A percentile compares a stretch with the other conserved stretches of the same genome.
These are phyloP conservation scores for Pseudococcus jackbeardsleyi DNA, from an alignment of 2,888 invertebrate species.

Conservation along the genomic window DNA sequence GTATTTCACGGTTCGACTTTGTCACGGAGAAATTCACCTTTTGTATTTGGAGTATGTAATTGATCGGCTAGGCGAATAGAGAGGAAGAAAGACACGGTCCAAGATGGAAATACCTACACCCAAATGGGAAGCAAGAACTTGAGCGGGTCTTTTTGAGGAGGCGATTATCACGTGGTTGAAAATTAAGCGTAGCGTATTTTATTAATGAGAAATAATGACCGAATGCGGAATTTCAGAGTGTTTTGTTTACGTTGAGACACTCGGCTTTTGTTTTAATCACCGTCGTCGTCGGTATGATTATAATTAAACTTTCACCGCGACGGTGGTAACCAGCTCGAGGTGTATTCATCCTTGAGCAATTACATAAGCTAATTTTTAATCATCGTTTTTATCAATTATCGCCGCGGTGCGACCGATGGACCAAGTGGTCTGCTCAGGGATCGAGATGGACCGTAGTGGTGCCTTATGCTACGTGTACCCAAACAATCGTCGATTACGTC, in stretches of 20 bases:
- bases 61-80: neutral
- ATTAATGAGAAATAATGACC: constrained; percentile 5
- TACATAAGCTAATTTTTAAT: constrained; percentile 59
- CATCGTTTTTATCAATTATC: constrained; percentile 60
- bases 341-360: constrained; percentile 56
- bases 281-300: neutral
- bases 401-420: neutral
- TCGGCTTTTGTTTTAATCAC: constrained; percentile 46
- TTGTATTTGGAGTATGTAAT: neutral
- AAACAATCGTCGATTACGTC: constrained; percentile 54
- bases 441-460: neutral
- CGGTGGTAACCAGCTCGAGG: neutral
- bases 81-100: neutral
- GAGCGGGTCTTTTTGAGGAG: neutral
- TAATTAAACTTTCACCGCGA: constrained; percentile 39
- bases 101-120: neutral
- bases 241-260: constrained; percentile 32
- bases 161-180: constrained; percentile 23
- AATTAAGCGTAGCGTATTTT: neutral
- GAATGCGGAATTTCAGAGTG: constrained; percentile 35
- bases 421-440: neutral
- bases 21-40: constrained; percentile 22
- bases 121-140: neutral
- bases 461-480: neutral
- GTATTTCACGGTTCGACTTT: constrained; percentile 33